Evolutionary conservation across 2,113 vertebrate genomes (phyloP), one percentile per base, ranked within the genome.

Genomic region (Perca flavescens): DNA sequence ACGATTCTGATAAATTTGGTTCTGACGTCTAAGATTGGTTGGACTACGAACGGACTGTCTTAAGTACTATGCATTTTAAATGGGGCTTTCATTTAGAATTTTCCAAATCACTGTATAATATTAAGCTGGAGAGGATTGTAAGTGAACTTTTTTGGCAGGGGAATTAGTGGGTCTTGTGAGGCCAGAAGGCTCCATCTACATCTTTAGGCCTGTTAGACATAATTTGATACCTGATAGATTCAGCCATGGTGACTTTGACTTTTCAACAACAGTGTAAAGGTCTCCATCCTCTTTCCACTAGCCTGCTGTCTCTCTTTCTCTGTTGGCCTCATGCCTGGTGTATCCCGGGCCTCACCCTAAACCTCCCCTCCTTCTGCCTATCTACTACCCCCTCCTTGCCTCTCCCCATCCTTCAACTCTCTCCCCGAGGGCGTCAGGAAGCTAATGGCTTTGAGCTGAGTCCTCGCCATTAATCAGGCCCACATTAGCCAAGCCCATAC

Each of bases 391-490:
- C 16, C 57, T 68, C 50, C 13, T 61, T 52, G 17, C 66, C 43
- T 77, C 57, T 57, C 53, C 63, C 79, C 66, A 75, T 86, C 78
- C 80, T 40, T 86, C 72, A 72, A 14, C 54, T 49, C 53, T 79
- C 22, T 87, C 88, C 84, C 84, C 43, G 22, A 69, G 85, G 72
- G 86, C 87, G 71, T 83, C 62, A 14, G 47, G 71, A 61, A 62
- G 84, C 81, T 92, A 92, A 93, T 91, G 89, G 84, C 83, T 82
- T 83, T 80, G 56, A 84, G 83, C 83, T 60, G 54, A 85, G 69
- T 76, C 70, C 50, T 90, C 53, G 52, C 62, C 89, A 90, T 93
- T 90, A 89, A 92, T 93, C 92, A 93, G 68, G 47, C 50, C 50
- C 73, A 86, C 80, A 92, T 92, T 93, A 90, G 88, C 82, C 70